phyloP scores from a whole-genome alignment of 2,888 invertebrate genomes.

The Ceraclea dissimilis region DNA sequence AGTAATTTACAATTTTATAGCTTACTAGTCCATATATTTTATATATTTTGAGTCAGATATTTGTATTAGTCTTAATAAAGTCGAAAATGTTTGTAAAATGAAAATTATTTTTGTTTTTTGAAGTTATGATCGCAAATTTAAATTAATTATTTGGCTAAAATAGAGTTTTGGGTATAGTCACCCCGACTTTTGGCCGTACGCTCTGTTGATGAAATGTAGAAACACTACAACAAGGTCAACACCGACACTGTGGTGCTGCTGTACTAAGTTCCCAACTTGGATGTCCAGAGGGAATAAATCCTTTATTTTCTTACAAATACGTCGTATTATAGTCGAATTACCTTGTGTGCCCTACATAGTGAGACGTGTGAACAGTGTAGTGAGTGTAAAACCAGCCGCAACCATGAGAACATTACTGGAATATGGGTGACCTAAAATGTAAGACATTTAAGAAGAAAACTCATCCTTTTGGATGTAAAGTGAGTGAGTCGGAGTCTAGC shows the following conservation, averaged over 20 bases:
- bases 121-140: no score
- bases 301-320: conserved; percentile 37
- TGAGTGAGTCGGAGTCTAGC: conserved; percentile 23
- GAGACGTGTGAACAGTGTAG: conserved; percentile 33
- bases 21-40: no score
- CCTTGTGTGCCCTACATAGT: conserved; percentile 27
- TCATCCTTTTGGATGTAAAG: conserved; percentile 44
- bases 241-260: conserved; percentile 23
- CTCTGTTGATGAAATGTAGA: conserved; percentile 53
- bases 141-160: neutral
- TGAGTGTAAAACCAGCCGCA: conserved; percentile 10
- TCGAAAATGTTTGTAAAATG: no score
- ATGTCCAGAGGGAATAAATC: conserved; percentile 44
- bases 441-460: conserved; percentile 50
- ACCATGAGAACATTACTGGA: conserved; percentile 48
- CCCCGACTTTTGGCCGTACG: conserved; percentile 23
- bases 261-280: conserved; percentile 40
- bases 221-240: conserved; percentile 53
- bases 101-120: no score
- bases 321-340: conserved; percentile 32
- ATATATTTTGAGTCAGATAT: no score
- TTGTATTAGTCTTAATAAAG: no score
- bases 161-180: neutral
- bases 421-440: conserved; percentile 54
- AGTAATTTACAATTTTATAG: no score